Conservation (phyloP, 2,113 vertebrate species). For the Lethenteron reissneri region DNA sequence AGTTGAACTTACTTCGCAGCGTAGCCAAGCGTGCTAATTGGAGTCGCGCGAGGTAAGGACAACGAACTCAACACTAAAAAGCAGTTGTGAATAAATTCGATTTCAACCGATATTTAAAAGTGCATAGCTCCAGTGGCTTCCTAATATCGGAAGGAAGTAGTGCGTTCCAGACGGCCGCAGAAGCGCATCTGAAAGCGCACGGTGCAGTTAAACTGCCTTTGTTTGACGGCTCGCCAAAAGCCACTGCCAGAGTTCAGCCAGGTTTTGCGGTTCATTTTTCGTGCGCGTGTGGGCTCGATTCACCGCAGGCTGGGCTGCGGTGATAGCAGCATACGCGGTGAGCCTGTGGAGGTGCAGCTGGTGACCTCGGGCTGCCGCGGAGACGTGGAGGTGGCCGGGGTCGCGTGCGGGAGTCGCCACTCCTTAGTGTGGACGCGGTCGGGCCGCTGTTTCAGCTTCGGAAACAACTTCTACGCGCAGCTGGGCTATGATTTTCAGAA, state of each 20-base stretch:
- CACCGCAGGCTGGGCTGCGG: conserved; percentile 15
- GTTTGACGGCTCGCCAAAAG: neutral
- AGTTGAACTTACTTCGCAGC: too few species aligned
- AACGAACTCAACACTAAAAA: too few species aligned
- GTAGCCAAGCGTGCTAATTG: too few species aligned
- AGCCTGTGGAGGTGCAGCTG: conserved; percentile 13
- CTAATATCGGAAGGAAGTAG: too few species aligned
- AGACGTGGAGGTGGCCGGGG: conserved; percentile 9
- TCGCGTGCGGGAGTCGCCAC: conserved; percentile 18
- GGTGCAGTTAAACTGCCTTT: neutral
- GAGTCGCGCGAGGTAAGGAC: too few species aligned
- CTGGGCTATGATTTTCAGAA: conserved; percentile 17
- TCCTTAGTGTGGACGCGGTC: conserved; percentile 17
- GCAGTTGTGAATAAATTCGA: too few species aligned
- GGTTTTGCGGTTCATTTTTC: neutral
- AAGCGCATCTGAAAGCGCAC: neutral
- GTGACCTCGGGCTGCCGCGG: conserved; percentile 2
- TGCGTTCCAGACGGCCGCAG: neutral
- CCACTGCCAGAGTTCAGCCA: neutral
- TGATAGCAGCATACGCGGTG: conserved; percentile 11
- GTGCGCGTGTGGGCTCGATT: neutral
- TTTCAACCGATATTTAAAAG: too few species aligned
- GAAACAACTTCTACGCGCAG: conserved; percentile 20
- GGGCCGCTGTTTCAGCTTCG: conserved; percentile 17
- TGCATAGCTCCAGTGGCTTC: too few species aligned